phyloP scores from a whole-genome alignment of 1,140 invertebrate genomes.

The Euschistus heros region DNA sequence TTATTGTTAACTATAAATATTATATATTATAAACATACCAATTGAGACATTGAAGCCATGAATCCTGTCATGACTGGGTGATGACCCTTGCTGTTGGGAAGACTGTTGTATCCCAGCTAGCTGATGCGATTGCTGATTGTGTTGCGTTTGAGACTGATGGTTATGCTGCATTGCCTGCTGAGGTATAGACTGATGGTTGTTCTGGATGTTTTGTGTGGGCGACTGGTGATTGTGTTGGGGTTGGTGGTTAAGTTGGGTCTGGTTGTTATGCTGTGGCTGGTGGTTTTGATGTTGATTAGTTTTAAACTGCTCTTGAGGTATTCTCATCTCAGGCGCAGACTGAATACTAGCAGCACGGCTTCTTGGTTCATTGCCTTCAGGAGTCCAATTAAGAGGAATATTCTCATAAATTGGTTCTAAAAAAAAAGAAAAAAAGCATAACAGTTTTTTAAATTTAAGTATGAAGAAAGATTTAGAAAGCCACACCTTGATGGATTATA shows the following conservation, averaged over 20 bases:
- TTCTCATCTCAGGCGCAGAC: conserved; percentile 47
- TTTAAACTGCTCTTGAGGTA: conserved; percentile 1
- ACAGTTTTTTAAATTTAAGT: too few relatives aligned
- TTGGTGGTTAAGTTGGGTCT: conserved; percentile 14
- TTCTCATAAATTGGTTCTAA: conserved; percentile 69
- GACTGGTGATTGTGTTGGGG: conserved; percentile 4
- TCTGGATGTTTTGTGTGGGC: not conserved
- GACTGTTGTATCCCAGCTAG: too few relatives aligned
- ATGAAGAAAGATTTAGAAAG: too few relatives aligned
- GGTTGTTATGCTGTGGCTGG: not conserved
- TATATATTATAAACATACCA: not conserved
- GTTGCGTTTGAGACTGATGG: not conserved
- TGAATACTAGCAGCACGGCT: conserved; percentile 54
- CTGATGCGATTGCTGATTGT: not conserved
- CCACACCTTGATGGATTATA: too few relatives aligned
- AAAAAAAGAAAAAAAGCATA: conserved; percentile 23
- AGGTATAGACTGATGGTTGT: not conserved
- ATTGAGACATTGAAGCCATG: conserved; percentile 7
- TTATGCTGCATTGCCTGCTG: not conserved
- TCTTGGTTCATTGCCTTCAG: conserved; percentile 35
- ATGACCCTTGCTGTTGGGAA: too few relatives aligned
- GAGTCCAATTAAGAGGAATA: conserved; percentile 43
- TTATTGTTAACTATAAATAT: too few relatives aligned
- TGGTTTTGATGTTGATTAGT: not conserved
- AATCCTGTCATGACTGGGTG: not conserved